Evolutionary conservation across 2,113 vertebrate species (phyloP), one percentile per base, ranked within the genome.

Genomic region (Lates calcarifer): DNA sequence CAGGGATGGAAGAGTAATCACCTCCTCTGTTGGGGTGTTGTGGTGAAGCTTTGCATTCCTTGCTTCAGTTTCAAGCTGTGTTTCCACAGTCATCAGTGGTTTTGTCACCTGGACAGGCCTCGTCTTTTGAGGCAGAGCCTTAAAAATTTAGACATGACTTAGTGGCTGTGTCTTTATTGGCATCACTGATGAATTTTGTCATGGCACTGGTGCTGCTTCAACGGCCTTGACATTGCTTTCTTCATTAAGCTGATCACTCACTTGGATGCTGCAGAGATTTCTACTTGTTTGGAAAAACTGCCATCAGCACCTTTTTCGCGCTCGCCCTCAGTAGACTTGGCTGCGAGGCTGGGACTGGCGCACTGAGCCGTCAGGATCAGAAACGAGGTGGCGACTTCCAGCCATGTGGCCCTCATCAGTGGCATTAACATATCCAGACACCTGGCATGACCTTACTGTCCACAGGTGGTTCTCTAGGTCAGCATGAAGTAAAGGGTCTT

Each of bases 11-110:
- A 77, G 80, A 87, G 64, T 68, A 74, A 86, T 89, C 66, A 49
- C 56, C 61, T 83, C 58, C 70, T 75, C 67, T 51, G 61, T 62
- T 60, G 72, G 53, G 62, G 60, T 74, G 55, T 73, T 24, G 73
- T 74, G 77, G 47, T 66, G 69, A 35, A 79, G 45, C 55, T 82
- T 70, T 66, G 35, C 66, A 85, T 86, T 87, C 74, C 83, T 82
- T 26, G 0, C 71, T 71, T 88, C 63, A 20, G 62, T 51, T 77
- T 55, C 45, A 75, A 63, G 80, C 69, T 47, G 51, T 73, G 60
- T 79, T 79, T 83, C 75, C 65, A 64, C 56, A 64, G 47, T 3
- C 61, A 58, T 70, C 58, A 22, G 62, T 77, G 74, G 39, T 49
- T 79, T 73, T 74, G 80, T 89, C 87, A 84, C 87, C 75, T 72